Conservation (phyloP, 1,140 invertebrate species). For the Globodera ellingtonae region DNA sequence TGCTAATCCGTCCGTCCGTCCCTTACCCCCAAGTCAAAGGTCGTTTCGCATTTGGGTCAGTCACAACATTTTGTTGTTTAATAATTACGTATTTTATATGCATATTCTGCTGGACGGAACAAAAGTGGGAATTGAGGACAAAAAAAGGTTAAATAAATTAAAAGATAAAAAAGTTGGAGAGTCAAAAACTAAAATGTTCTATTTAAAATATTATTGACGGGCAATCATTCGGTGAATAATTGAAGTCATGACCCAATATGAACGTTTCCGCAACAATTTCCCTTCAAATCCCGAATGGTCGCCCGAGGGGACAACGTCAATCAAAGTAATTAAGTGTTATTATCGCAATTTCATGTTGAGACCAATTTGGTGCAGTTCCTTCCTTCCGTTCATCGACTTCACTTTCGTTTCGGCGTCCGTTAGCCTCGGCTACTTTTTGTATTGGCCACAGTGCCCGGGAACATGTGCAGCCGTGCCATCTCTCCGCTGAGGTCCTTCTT, state of each 20-base stretch:
- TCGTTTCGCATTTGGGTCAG: neutral
- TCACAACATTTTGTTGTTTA: neutral
- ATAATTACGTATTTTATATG: neutral
- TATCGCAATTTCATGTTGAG: neutral
- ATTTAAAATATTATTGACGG: neutral
- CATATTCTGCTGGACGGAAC: neutral
- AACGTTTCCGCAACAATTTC: too few species aligned
- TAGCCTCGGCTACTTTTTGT: neutral
- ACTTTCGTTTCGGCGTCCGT: neutral
- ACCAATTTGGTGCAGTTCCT: neutral
- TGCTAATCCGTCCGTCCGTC: neutral
- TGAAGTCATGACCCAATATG: too few species aligned
- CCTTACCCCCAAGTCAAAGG: neutral
- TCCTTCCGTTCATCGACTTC: neutral
- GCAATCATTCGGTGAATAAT: neutral
- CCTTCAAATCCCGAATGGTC: slow-evolving; percentile 5
- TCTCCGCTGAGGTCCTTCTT: slow-evolving; percentile 2
- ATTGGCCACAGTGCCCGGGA: neutral
- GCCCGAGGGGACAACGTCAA: neutral
- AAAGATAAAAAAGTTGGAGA: neutral
- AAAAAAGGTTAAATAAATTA: slow-evolving; percentile 2
- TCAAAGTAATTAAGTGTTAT: slow-evolving; percentile 1
- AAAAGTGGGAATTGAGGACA: neutral
- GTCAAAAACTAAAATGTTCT: slow-evolving; percentile 9
- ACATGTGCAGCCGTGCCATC: slow-evolving; percentile 31